A percentile compares a stretch with the other conserved stretches of the same genome.
phyloP scores from a whole-genome alignment of 2,888 invertebrate genomes.

The Apotomis turbidana region DNA sequence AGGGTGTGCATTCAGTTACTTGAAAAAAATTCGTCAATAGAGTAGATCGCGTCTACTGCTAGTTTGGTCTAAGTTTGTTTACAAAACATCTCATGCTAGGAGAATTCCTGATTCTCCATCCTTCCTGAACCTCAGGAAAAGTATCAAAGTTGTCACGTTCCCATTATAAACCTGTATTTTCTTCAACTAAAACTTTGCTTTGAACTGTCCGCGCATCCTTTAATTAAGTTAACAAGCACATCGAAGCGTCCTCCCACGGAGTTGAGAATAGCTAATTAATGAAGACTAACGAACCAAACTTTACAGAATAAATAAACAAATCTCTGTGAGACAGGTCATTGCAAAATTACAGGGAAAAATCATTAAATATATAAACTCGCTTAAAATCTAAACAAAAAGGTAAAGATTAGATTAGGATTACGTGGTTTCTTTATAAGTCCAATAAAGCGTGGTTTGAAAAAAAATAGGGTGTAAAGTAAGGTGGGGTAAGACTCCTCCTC shows the following conservation, averaged over 20 bases:
- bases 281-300: slow-evolving; percentile 5
- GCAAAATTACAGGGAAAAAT: neutral
- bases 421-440: too few species aligned
- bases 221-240: slow-evolving; percentile 9
- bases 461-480: too few species aligned
- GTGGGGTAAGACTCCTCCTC: too few species aligned
- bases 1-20: too few species aligned
- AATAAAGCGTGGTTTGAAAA: too few species aligned
- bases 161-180: neutral
- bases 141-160: neutral
- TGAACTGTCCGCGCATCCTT: neutral
- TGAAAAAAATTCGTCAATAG: too few species aligned
- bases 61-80: too few species aligned
- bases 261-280: slow-evolving; percentile 9
- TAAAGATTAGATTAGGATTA: too few species aligned
- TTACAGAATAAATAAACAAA: neutral
- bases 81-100: too few species aligned
- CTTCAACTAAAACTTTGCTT: slow-evolving; percentile 1
- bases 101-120: too few species aligned
- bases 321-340: neutral
- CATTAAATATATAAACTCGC: neutral
- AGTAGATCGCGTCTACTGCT: too few species aligned
- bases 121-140: neutral
- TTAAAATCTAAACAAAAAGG: neutral
- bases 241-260: neutral